Evolutionary conservation across 2,797 vertebrate genomes (phyloP).

Genomic region (Mus spretus): DNA sequence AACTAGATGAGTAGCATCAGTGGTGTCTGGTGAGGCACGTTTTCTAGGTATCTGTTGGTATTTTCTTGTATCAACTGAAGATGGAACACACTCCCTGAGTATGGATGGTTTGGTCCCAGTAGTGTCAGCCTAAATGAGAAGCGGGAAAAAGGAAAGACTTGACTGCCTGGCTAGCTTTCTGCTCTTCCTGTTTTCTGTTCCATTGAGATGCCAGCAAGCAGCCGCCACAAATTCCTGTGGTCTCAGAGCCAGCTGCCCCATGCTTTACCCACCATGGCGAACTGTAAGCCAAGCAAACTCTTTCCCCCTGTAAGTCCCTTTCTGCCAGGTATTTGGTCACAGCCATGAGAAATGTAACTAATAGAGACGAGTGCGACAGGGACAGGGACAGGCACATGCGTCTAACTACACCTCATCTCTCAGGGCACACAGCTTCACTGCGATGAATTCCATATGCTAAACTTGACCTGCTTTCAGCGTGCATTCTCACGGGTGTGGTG

Average conservation of each 20-base stretch:
- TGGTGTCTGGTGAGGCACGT: background rate
- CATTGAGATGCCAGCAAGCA: background rate
- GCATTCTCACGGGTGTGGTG: background rate
- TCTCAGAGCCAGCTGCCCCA: background rate
- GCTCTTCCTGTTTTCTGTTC: background rate
- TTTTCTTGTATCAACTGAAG: background rate
- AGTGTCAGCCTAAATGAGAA: too few relatives aligned
- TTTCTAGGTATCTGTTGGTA: background rate
- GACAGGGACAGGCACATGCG: too few relatives aligned
- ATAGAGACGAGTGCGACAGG: background rate
- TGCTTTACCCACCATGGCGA: background rate
- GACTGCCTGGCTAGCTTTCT: background rate
- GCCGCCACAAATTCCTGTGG: background rate
- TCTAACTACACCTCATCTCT: background rate
- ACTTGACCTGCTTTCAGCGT: background rate
- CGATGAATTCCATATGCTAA: background rate
- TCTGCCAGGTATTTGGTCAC: background rate
- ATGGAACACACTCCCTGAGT: background rate
- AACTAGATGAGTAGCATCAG: background rate
- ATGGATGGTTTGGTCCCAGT: too few relatives aligned
- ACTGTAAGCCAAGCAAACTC: background rate
- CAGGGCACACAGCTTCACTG: background rate
- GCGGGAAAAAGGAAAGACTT: background rate
- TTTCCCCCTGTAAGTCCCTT: background rate
- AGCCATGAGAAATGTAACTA: background rate